Percentiles rank a stretch among this genome's conserved stretches.
Conservation (phyloP, 2,797 vertebrate genomes). For the Australoheros facetus region DNA sequence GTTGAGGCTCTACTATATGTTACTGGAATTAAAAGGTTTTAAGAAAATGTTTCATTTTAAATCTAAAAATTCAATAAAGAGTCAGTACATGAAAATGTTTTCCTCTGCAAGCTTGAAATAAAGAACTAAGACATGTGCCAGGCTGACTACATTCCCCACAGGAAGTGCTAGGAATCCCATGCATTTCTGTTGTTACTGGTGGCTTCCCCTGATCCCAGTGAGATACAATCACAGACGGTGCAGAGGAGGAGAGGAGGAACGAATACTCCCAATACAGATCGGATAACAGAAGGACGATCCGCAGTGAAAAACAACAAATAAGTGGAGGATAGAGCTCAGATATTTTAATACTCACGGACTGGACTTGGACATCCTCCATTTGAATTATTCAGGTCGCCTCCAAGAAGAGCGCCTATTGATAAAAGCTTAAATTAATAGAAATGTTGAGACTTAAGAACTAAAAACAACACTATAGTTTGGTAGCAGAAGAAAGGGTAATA, state of each 20-base stretch:
- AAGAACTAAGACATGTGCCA: background rate
- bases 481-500: background rate
- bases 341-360: conserved; percentile 87
- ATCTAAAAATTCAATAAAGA: background rate
- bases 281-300: conserved; percentile 16
- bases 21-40: background rate
- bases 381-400: conserved; percentile 92
- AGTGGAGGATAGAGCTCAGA: conserved; percentile 15
- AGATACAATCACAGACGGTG: conserved; percentile 65
- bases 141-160: background rate
- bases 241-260: conserved; percentile 46
- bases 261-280: conserved; percentile 18
- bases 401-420: conserved; percentile 89
- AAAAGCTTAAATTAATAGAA: conserved; percentile 14
- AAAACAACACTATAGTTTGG: background rate
- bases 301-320: background rate
- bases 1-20: background rate
- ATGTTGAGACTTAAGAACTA: background rate
- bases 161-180: conserved; percentile 16
- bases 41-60: background rate
- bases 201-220: conserved; percentile 79
- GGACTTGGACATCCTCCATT: conserved; percentile 97
- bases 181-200: conserved; percentile 82
- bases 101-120: background rate
- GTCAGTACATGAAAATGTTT: background rate